A percentile compares a stretch with the other conserved stretches of the same genome.
phyloP scores from a whole-genome alignment of 1,140 invertebrate species.

The Saccostrea glomerata region DNA sequence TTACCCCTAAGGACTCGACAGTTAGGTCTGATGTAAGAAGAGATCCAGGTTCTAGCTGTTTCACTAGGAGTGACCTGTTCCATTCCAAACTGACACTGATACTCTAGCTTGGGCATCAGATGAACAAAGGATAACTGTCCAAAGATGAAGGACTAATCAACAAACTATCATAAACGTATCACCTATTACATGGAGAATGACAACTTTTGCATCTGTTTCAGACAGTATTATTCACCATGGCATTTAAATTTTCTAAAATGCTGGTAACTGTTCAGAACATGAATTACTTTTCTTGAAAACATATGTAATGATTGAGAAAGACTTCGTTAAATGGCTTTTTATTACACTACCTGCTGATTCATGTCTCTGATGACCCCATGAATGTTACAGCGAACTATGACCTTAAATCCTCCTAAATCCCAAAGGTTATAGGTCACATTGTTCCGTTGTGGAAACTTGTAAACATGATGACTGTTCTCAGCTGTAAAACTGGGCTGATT shows the following conservation, averaged over 20 bases:
- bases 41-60: slow-evolving; percentile 59
- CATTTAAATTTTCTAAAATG: no score
- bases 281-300: no score
- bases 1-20: slow-evolving; percentile 67
- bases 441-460: slow-evolving; percentile 45
- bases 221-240: no score
- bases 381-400: slow-evolving; percentile 57
- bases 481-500: not conserved
- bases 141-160: not conserved
- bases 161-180: not conserved
- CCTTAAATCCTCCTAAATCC: slow-evolving; percentile 57
- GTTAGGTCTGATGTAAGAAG: slow-evolving; percentile 63
- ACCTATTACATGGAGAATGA: not conserved
- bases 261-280: no score
- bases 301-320: no score
- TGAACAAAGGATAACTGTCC: slow-evolving; percentile 58
- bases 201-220: not conserved
- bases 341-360: slow-evolving; percentile 49
- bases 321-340: not conserved
- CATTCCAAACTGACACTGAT: slow-evolving; percentile 63
- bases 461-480: slow-evolving; percentile 23
- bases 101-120: slow-evolving; percentile 67
- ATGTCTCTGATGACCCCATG: slow-evolving; percentile 55
- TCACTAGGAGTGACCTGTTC: slow-evolving; percentile 66
- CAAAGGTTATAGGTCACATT: slow-evolving; percentile 62